Base-by-base conservation (phyloP, 2,113 vertebrate species). In the Pseudopipra pipra region DNA sequence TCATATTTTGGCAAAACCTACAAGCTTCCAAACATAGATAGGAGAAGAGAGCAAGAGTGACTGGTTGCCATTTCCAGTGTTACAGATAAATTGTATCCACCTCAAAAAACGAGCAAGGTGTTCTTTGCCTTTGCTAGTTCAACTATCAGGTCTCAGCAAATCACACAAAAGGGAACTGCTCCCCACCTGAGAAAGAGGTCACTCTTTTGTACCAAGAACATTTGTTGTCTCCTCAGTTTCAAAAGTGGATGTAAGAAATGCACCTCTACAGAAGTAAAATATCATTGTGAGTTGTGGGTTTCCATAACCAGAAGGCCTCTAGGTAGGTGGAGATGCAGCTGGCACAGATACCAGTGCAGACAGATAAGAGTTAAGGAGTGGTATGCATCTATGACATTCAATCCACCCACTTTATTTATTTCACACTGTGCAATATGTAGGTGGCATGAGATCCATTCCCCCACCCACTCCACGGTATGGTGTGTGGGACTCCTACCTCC, bases 281-380 rank as follows among this genome's bases (percentile, higher is more conserved):
- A 86, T 43, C 56, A 1, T 67, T 58, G 35, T 77, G 75, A 80
- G 37, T 68, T 90, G 76, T 92, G 86, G 72, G 92, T 89, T 96
- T 89, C 90, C 68, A 78, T 78, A 92, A 92, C 44, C 82, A 80
- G 83, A 93, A 93, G 92, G 71, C 73, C 86, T 86, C 61, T 94
- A 61, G 88, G 95, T 97, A 97, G 96, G 96, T 96, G 95, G 93
- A 90, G 41, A 94, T 94, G 92, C 94, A 97, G 95, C 86, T 97
- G 96, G 92, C 86, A 89, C 54, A 87, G 92, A 89, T 43, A 95
- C n/a, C 20, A 90, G 86, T 72, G 88, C 90, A 96, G 92, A 93
- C 70, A 96, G 73, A 94, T 89, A 96, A 89, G 84, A 89, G 59
- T 88, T 96, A 75, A 90, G 92, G 88, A 96, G 79, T 87, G 65